Base-by-base conservation (phyloP, 2,113 vertebrate genomes). In the Ardeotis arabs region DNA sequence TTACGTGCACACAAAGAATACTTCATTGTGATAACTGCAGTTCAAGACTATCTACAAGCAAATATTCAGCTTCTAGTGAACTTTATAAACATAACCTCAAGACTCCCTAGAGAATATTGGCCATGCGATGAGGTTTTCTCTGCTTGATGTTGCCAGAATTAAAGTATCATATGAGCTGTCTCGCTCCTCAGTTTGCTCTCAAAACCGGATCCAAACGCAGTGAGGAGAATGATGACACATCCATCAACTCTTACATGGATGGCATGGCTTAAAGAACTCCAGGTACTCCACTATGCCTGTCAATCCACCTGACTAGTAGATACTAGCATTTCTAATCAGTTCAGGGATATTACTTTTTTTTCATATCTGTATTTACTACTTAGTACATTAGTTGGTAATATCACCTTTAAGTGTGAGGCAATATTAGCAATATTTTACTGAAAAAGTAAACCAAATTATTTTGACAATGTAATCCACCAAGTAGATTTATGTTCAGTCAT, bases 171-270 rank as follows among this genome's bases (percentile, higher is more conserved):
- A 18, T 49, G 14, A 59, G 44, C 27, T n/a, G 45, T 24, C 14
- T 9, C 0, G 4, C 23, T 63, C 33, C 72, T 37, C 37, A 2
- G 27, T 19, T 78, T 87, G 49, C 33, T 52, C 55, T 64, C 47
- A 60, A 52, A 62, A 28, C 2, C 41, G 29, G 44, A 52, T 58
- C 44, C 37, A 41, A 47, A 35, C 4, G 14, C 28, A 22, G 29
- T 9, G 17, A 58, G 35, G 24, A 45, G 37, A 68, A 67, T 0
- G 0, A 22, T 10, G 15, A 28, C 22, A 35, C 9, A 1, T 7
- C 3, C 3, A 1, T 8, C 31, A 56, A 67, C 19, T 47, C 41
- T 35, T 8, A 1, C 6, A 39, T 2, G 15, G 53, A 28, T 22
- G 22, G 25, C 18, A 31, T 0, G 3, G 60, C 53, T 28, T 74